A percentile compares a stretch with the other conserved stretches of the same genome.
These are phyloP conservation scores for Lycaon pictus DNA, from an alignment of 2,113 vertebrate genomes.

Conservation along the genomic window DNA sequence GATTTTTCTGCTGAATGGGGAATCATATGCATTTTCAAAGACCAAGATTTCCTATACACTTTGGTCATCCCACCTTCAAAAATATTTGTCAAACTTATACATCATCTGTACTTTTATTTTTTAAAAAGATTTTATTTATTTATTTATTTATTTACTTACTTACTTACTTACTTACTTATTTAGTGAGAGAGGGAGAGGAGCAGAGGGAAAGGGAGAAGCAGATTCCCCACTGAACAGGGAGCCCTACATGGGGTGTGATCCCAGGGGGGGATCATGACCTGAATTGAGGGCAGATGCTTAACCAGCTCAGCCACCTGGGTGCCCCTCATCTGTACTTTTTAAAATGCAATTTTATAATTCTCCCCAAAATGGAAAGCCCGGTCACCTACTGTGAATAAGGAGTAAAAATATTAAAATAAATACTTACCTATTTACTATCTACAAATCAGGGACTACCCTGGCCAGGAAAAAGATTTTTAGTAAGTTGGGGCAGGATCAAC, in stretches of 20 bases:
- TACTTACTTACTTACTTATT: too few species aligned
- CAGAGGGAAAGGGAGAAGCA: too few species aligned
- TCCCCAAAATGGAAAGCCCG: neutral
- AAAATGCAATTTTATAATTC: neutral
- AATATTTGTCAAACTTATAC: neutral
- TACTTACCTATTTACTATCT: neutral
- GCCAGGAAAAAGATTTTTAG: neutral
- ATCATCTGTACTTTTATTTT: neutral
- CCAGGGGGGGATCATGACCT: too few species aligned
- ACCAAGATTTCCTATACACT: neutral
- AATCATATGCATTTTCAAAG: constrained; percentile 46
- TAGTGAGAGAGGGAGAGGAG: too few species aligned
- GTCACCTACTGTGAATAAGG: neutral
- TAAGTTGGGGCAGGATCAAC: neutral
- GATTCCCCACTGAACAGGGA: too few species aligned
- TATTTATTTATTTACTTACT: too few species aligned
- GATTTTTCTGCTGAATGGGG: neutral
- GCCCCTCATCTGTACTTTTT: neutral
- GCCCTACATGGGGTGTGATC: too few species aligned
- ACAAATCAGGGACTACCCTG: neutral
- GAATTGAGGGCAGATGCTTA: too few species aligned
- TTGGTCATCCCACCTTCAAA: neutral
- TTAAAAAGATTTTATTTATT: too few species aligned
- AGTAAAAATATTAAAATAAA: neutral
- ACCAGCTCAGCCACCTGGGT: too few species aligned